Base-by-base conservation (phyloP, 2,113 vertebrate species). In the Ibidorhyncha struthersii region DNA sequence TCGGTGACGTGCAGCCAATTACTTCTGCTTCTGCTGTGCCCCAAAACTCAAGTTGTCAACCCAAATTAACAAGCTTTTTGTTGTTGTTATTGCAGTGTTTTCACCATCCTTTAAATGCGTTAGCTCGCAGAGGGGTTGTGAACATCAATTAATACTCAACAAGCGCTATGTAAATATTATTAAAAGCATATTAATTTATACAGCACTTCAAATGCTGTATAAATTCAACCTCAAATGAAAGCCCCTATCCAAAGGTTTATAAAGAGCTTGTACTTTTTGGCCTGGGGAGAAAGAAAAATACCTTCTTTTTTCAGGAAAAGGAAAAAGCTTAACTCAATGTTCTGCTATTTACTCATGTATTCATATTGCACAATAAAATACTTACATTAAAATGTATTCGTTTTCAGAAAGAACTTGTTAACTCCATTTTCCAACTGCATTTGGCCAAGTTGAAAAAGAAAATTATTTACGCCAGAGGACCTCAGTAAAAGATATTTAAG, bases 401-500 rank as follows among this genome's bases (percentile, higher is more conserved):
- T 92, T 85, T 78, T 47, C 52, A 43, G 34, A 55, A 77, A 58
- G 59, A 65, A 50, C 71, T 76, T n/a, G 9, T 66, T 65, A 38
- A 50, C 12, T 77, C 29, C 11, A 6, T 84, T 96, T 94, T 89
- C 80, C 73, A 69, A 8, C 65, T 79, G 56, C 56, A 59, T 69
- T 93, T 81, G 72, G 63, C 85, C 69, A 71, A 47, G 36, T 20
- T 65, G 69, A 61, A 74, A 74, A 91, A 72, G 65, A 74, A 74
- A 92, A 91, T 89, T 82, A 62, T 45, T 23, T 40, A 52, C 79
- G 80, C 52, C 92, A 78, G 76, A 78, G 16, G 30, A 59, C 18
- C 41, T 83, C 81, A 89, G 34, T 95, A 80, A 92, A 93, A 89
- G 61, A 94, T 70, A 96, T 93, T 82, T 94, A 95, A 91, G 34